Evolutionary conservation across 2,113 vertebrate genomes (phyloP), one percentile per base, ranked within the genome.

Genomic region (Petrocephalus zakoni): DNA sequence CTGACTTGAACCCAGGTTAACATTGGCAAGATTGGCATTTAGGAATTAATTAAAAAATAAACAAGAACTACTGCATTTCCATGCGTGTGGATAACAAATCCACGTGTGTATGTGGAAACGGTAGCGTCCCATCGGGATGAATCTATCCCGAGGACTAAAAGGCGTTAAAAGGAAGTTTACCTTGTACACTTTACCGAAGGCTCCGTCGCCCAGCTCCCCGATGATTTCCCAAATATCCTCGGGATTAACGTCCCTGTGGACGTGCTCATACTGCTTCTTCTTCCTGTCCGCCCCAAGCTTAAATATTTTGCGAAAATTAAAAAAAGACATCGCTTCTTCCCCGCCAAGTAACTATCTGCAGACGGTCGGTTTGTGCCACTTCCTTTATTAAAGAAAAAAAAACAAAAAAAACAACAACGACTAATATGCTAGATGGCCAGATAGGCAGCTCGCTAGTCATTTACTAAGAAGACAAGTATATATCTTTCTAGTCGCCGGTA

Each of bases 131-230:
- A 10, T n/a, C 10, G 19, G 37, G 19, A n/a, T 29, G n/a, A 68
- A n/a, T 68, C 13, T 29, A 68, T 10, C 61, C 25, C 61, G 29
- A 68, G 11, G 61, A 29, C 9, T 29, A 68, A 29, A 68, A n/a
- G 61, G n/a, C 61, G 11, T n/a, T 9, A 83, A 21, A 22, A 83
- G 22, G 37, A 46, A 83, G 2, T 83, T 95, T 96, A 99, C 98
- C 98, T 99, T 99, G 93, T 96, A 99, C 64, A 99, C 98, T 96
- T 99, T 99, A 0, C 98, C 98, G 92, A 99, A 99, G 49, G 98
- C 98, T 83, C 98, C 98, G 93, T 99, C 98, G 29, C 98, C 98
- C 92, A 99, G 93, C 90, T 99, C 98, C 5, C 98, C 98, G 2
- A 99, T 96, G 7, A 99, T 98, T 13, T 99, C 97, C 98, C 98